phyloP scores from a whole-genome alignment of 2,797 vertebrate genomes.

The Pseudomugil tenellus region DNA sequence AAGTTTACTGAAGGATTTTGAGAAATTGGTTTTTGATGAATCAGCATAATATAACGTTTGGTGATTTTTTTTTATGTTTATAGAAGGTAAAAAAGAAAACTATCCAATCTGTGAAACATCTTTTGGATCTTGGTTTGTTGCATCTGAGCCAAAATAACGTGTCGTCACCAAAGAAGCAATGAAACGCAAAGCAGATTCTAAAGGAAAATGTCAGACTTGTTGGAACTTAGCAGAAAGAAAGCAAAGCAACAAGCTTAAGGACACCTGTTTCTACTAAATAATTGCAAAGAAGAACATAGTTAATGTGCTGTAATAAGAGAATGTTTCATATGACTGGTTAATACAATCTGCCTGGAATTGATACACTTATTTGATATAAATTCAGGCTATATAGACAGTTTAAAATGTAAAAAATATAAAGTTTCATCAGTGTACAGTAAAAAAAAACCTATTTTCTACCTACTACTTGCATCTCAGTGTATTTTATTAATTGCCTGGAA shows the following conservation, averaged over 20 bases:
- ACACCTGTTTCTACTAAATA: no score
- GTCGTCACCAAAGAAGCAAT: no score
- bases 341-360: background rate
- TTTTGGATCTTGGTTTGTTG: background rate
- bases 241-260: no score
- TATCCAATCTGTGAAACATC: background rate
- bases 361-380: background rate
- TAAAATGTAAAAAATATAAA: background rate
- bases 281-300: no score
- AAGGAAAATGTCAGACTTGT: background rate
- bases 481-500: background rate
- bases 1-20: background rate
- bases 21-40: background rate
- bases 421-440: background rate
- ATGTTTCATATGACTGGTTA: no score
- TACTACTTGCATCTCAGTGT: background rate
- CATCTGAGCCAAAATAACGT: background rate
- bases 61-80: background rate
- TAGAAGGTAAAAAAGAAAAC: background rate
- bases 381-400: background rate
- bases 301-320: no score
- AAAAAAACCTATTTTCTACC: background rate
- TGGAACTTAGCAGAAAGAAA: no score
- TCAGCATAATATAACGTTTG: background rate
- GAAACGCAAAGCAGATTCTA: background rate